Percentiles rank a stretch among this genome's conserved stretches.
These are phyloP conservation scores for Megaceryle torquata DNA, from an alignment of 2,113 vertebrate species.

Conservation along the genomic window DNA sequence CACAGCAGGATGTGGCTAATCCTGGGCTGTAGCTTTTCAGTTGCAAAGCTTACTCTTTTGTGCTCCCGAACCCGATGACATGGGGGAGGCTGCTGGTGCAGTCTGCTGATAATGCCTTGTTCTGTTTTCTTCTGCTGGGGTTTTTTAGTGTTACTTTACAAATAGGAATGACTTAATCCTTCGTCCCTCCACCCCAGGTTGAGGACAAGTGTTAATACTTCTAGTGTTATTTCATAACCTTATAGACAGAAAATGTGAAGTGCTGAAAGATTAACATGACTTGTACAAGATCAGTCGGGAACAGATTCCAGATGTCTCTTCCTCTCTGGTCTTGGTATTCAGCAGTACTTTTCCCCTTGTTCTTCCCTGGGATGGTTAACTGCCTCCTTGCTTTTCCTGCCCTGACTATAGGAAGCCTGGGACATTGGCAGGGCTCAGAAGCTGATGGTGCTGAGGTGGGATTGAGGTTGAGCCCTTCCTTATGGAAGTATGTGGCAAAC, in stretches of 20 bases:
- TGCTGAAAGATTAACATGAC: accelerated
- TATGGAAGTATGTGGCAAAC: background rate
- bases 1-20: conserved; percentile 19
- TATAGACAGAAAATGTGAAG: background rate
- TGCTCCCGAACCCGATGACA: accelerated
- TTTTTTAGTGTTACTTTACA: background rate
- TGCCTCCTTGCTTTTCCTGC: background rate
- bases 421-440: background rate
- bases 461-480: background rate
- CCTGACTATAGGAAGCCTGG: background rate
- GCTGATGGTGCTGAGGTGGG: background rate
- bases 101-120: background rate
- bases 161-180: background rate
- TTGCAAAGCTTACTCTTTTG: background rate
- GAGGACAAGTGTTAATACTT: background rate
- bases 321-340: background rate
- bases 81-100: background rate
- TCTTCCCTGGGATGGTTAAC: background rate
- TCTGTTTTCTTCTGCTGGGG: background rate
- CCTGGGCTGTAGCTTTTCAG: background rate
- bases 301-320: background rate
- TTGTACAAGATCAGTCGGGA: background rate
- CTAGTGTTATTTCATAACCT: background rate
- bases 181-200: background rate
- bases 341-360: background rate